These are phyloP conservation scores for Oreonectes daqikongensis DNA, from an alignment of 2,797 vertebrate species.

Conservation along the genomic window DNA sequence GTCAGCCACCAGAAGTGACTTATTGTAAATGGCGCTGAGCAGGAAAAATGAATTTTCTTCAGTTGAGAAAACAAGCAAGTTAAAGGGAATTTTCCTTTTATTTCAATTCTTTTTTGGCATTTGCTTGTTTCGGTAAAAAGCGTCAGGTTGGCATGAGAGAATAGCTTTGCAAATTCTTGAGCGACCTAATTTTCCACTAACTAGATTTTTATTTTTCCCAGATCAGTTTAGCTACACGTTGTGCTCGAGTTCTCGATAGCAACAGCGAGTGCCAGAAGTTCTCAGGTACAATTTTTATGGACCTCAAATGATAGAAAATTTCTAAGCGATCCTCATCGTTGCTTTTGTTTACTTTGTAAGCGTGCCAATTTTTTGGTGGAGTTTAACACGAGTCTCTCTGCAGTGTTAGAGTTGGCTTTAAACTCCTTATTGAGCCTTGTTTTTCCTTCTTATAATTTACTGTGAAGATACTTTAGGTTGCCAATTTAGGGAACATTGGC, in stretches of 20 bases:
- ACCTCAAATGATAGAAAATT: slow-evolving; percentile 47
- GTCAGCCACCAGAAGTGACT: neutral
- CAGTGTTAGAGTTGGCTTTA: slow-evolving; percentile 58
- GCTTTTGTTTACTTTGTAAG: slow-evolving; percentile 53
- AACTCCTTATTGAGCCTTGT: slow-evolving; percentile 54
- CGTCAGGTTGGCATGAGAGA: slow-evolving; percentile 67
- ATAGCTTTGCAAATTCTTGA: slow-evolving; percentile 61
- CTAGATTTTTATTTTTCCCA: neutral
- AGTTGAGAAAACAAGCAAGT: neutral
- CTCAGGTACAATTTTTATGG: slow-evolving; percentile 58
- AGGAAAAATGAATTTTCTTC: neutral
- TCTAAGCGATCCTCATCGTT: slow-evolving; percentile 53
- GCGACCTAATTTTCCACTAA: slow-evolving; percentile 57
- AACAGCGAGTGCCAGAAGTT: slow-evolving; percentile 56
- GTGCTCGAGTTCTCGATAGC: slow-evolving; percentile 36
- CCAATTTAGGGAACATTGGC: slow-evolving; percentile 57
- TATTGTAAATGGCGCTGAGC: neutral
- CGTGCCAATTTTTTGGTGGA: slow-evolving; percentile 56
- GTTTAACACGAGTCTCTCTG: slow-evolving; percentile 56
- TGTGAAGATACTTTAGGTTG: slow-evolving; percentile 60
- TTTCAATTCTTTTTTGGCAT: slow-evolving; percentile 18
- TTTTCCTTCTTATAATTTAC: slow-evolving; percentile 48
- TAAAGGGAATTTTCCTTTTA: neutral
- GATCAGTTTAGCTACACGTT: slow-evolving; percentile 14
- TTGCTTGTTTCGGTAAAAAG: slow-evolving; percentile 37